phyloP scores from a whole-genome alignment of 2,113 vertebrate genomes.

The Percopsis transmontana region DNA sequence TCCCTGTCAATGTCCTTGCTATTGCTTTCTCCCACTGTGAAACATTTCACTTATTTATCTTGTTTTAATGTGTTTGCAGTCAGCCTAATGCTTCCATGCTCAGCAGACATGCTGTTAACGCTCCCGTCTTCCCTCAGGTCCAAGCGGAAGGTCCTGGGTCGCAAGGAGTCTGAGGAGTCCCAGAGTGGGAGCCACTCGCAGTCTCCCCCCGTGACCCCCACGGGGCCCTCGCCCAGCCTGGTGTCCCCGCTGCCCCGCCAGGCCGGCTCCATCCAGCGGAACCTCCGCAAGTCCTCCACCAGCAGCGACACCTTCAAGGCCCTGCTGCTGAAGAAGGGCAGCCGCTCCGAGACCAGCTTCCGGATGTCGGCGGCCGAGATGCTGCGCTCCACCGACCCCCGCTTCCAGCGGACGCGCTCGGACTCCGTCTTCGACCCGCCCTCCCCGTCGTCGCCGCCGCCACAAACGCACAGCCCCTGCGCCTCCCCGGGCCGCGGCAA shows the following conservation, averaged over 20 bases:
- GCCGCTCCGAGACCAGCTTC: conserved; percentile 88
- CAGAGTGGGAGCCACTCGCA: conserved; percentile 76
- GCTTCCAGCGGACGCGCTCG: conserved; percentile 81
- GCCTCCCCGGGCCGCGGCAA: conserved; percentile 76
- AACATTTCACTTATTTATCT: background rate
- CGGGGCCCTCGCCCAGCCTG: conserved; percentile 72
- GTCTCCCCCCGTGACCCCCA: conserved; percentile 89
- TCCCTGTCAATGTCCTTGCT: background rate
- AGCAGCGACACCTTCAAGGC: conserved; percentile 98
- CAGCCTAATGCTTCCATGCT: background rate
- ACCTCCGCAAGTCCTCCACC: conserved; percentile 89
- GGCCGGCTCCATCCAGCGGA: conserved; percentile 88
- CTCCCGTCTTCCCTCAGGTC: conserved; percentile 76
- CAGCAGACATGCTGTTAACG: background rate
- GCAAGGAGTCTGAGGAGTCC: conserved; percentile 90
- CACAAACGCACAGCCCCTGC: conserved; percentile 72
- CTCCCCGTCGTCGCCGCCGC: conserved; percentile 29
- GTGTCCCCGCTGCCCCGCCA: conserved; percentile 79
- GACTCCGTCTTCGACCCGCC: conserved; percentile 72
- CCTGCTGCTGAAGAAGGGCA: conserved; percentile 95
- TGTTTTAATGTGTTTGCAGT: background rate
- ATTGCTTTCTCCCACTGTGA: background rate
- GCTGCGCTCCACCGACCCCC: conserved; percentile 90
- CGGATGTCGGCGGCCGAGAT: conserved; percentile 96
- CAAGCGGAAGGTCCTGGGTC: conserved; percentile 95